These are phyloP conservation scores for Bufo gargarizans DNA, from an alignment of 2,113 vertebrate species.

Conservation along the genomic window DNA sequence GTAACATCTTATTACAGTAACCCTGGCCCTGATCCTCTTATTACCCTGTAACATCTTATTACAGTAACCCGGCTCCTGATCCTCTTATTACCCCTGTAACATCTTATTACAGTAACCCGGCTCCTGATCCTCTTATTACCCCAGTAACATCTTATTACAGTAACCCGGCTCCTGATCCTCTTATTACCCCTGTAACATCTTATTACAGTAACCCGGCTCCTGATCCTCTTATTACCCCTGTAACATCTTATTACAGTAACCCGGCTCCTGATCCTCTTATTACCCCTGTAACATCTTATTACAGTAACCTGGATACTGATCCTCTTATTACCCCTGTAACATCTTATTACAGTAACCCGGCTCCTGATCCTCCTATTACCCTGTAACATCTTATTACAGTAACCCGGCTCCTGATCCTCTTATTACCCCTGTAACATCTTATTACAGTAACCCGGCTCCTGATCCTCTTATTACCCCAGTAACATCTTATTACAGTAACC, in stretches of 20 bases:
- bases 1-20: neutral
- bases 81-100: constrained; percentile 4
- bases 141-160: constrained; percentile 9
- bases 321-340: constrained; percentile 28
- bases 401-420: neutral
- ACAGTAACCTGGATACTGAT: constrained; percentile 3
- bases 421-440: neutral
- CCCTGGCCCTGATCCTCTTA: neutral
- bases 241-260: constrained; percentile 12
- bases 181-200: neutral
- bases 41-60: constrained; percentile 14
- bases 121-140: neutral
- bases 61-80: neutral
- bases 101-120: constrained; percentile 8
- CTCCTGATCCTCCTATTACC: neutral
- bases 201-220: constrained; percentile 13
- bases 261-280: neutral
- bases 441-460: constrained; percentile 20
- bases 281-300: neutral
- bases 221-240: constrained; percentile 4
- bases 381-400: neutral
- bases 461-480: neutral
- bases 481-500: neutral
- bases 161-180: neutral
- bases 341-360: constrained; percentile 9